Percentiles rank a stretch among this genome's conserved stretches.
Conservation (phyloP, 2,797 vertebrate genomes). For the Kryptolebias ocellatus region DNA sequence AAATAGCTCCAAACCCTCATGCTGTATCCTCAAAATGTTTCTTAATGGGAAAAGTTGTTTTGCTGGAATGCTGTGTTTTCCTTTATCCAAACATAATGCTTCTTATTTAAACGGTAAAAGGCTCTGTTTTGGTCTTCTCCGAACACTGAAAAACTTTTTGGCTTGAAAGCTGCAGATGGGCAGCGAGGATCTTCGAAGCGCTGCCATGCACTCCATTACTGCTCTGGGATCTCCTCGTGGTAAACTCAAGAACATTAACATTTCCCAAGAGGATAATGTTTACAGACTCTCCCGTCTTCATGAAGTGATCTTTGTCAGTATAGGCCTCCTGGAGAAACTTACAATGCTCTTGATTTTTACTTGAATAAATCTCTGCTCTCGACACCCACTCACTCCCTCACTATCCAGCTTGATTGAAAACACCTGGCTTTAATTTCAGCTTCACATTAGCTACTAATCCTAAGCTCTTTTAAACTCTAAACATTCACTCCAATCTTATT, state of each 20-base stretch:
- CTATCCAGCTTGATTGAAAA: constrained; percentile 1
- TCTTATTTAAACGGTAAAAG: constrained; percentile 7
- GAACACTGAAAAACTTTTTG: background rate
- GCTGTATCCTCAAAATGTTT: background rate
- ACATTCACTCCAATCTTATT: background rate
- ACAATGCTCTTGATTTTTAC: constrained; percentile 4
- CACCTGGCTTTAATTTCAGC: constrained; percentile 5
- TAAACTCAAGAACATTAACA: background rate
- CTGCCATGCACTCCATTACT: background rate
- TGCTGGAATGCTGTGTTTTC: background rate
- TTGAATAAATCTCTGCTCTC: background rate
- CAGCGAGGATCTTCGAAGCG: background rate
- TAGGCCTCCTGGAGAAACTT: constrained; percentile 2
- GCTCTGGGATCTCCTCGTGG: background rate
- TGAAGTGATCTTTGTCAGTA: background rate
- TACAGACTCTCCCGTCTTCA: background rate
- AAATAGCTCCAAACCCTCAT: background rate
- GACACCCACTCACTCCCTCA: constrained; percentile 1
- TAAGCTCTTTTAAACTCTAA: background rate
- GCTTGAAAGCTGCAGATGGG: constrained; percentile 1
- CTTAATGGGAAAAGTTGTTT: background rate
- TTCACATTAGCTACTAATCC: background rate
- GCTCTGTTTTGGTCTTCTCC: background rate
- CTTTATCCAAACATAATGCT: background rate
- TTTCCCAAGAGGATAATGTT: background rate